These are phyloP conservation scores for Euclidia mi DNA, from an alignment of 2,888 invertebrate genomes.

Conservation along the genomic window DNA sequence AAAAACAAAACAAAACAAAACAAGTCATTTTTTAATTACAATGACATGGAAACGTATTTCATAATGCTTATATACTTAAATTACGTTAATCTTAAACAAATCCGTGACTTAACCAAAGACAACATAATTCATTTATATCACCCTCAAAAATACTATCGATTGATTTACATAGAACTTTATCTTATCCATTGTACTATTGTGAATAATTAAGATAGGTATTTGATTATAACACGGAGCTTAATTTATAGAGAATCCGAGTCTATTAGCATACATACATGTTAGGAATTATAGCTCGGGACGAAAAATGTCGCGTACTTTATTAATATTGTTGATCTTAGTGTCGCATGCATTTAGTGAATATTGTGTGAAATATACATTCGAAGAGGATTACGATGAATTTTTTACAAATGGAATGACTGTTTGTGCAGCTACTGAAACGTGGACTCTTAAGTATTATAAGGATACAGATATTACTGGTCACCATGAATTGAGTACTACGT, in stretches of 20 bases:
- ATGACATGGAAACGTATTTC: no score
- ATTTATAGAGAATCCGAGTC: conserved; percentile 52
- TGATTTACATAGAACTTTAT: conserved; percentile 58
- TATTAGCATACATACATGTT: conserved; percentile 51
- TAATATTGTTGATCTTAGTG: conserved; percentile 42
- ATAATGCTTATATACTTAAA: background rate
- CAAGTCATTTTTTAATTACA: no score
- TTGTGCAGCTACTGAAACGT: background rate
- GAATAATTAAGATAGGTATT: conserved; percentile 55
- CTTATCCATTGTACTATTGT: conserved; percentile 60
- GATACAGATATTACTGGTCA: conserved; percentile 44
- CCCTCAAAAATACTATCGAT: conserved; percentile 35
- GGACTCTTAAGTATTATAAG: conserved; percentile 33
- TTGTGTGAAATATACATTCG: conserved; percentile 68
- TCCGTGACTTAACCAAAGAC: conserved; percentile 13
- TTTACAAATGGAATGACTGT: background rate
- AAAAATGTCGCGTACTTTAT: conserved; percentile 43
- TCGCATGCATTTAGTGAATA: conserved; percentile 54
- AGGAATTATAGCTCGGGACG: conserved; percentile 28
- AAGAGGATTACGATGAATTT: conserved; percentile 53
- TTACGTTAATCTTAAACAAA: conserved; percentile 19
- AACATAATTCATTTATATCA: conserved; percentile 23
- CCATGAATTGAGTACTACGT: conserved; percentile 50
- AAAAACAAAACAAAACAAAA: no score
- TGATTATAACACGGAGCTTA: conserved; percentile 54